Conservation (phyloP, 2,113 vertebrate genomes). For the Siphamia tubifer region DNA sequence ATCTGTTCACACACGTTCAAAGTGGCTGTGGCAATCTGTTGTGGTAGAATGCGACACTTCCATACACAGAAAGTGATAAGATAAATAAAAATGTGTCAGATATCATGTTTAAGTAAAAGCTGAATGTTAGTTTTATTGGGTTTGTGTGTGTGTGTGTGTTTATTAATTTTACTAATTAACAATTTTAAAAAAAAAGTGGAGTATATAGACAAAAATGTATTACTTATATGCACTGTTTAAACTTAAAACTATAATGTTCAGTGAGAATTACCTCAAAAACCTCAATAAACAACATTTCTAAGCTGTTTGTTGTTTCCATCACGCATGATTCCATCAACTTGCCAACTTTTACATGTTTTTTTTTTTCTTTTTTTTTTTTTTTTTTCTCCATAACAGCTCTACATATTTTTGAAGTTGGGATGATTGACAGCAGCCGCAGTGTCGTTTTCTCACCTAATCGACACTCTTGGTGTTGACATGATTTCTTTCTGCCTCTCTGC, state of each 20-base stretch:
- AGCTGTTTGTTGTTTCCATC: background rate
- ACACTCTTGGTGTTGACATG: slow-evolving; percentile 50
- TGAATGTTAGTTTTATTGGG: slow-evolving; percentile 34
- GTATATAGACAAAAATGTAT: background rate
- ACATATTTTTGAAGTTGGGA: background rate
- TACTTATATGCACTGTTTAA: too few relatives aligned
- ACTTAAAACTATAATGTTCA: too few relatives aligned
- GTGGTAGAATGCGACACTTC: slow-evolving; percentile 51
- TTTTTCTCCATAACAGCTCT: background rate
- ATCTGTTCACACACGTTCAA: slow-evolving; percentile 68
- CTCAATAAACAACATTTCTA: background rate
- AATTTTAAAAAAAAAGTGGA: background rate
- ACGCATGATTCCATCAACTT: background rate
- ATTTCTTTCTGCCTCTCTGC: slow-evolving; percentile 8
- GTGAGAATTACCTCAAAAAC: background rate
- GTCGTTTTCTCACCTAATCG: slow-evolving; percentile 61
- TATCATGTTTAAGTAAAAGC: slow-evolving; percentile 55
- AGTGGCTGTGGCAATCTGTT: slow-evolving; percentile 72
- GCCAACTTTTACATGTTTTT: too few relatives aligned
- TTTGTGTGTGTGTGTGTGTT: background rate
- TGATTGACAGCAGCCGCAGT: slow-evolving; percentile 46
- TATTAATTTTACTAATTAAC: background rate
- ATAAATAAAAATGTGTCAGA: slow-evolving; percentile 69
- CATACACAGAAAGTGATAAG: slow-evolving; percentile 52
- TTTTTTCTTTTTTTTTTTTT: background rate